Evolutionary conservation across 2,113 vertebrate genomes (phyloP), one percentile per base, ranked within the genome.

Genomic region (Anolis sagrei): DNA sequence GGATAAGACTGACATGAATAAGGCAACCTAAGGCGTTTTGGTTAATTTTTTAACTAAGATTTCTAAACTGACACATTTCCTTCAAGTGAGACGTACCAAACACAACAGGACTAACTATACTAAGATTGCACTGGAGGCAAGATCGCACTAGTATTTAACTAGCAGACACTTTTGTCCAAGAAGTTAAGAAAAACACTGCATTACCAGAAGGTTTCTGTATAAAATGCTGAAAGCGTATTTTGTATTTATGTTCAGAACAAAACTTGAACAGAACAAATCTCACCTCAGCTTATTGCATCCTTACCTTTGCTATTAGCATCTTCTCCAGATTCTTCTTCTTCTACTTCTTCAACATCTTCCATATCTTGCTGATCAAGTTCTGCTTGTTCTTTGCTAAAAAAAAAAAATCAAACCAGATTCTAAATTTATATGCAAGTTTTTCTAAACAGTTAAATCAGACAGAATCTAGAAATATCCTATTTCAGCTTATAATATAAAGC

Each of bases 341-440:
- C 99, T 90, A 99, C 97, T 87, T 99, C 99, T 94, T 99, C 98
- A 93, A 99, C 98, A 81, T 99, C 99, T 94, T 99, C 99, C 98
- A 99, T 98, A 92, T 99, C 99, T 93, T 99, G 98, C 68, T 98
- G 98, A 95, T 99, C 98, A 95, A 99, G 97, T 95, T 99, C 98
- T 91, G 98, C 93, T 91, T 98, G 97, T 93, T 99, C 99, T 98
- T 99, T 99, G 96, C 98, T 99, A 95, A 27, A 92, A 84, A 39
- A 86, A 87, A 77, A 78, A 86, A 64, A 7, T 85, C 79, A 19
- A 90, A 51, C 18, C 64, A 94, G 87, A 79, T 9, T 90, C 48
- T 79, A 1, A 14, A n/a, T 27, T 49, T 48, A n/a, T 23, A 75
- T 44, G 5, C 39, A 48, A 44, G 8, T 80, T 14, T 44, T 11